phyloP scores from a whole-genome alignment of 2,113 vertebrate genomes.

The Brachirus orientalis region DNA sequence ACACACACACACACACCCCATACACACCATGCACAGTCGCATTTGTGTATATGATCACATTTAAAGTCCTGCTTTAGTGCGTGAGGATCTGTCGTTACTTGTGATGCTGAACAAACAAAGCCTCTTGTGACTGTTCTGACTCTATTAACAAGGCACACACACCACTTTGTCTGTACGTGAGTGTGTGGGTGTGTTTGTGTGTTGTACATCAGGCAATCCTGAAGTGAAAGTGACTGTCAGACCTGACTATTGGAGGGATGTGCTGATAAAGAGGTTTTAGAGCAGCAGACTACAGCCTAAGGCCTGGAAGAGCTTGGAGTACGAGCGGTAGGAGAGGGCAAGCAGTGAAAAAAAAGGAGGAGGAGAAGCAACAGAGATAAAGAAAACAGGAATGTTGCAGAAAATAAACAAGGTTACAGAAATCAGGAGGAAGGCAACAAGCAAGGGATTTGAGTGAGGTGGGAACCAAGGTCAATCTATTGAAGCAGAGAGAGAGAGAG shows the following conservation, averaged over 20 bases:
- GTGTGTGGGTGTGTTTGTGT: slow-evolving; percentile 27
- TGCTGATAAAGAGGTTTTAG: slow-evolving; percentile 80
- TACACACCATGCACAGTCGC: not conserved
- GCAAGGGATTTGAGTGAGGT: slow-evolving; percentile 65
- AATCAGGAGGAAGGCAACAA: slow-evolving; percentile 45
- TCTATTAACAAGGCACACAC: too few relatives aligned
- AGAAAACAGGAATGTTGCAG: slow-evolving; percentile 75
- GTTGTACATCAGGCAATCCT: slow-evolving; percentile 68
- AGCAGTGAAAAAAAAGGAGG: slow-evolving; percentile 57
- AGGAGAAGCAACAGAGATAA: slow-evolving; percentile 68
- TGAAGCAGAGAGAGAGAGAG: slow-evolving; percentile 55
- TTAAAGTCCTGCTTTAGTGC: slow-evolving; percentile 32
- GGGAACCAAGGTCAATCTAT: slow-evolving; percentile 76
- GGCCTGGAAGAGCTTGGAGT: slow-evolving; percentile 62
- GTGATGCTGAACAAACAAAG: slow-evolving; percentile 50
- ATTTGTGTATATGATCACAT: slow-evolving; percentile 34
- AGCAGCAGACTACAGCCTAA: slow-evolving; percentile 73
- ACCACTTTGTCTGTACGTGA: not conserved
- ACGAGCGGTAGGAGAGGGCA: slow-evolving; percentile 13
- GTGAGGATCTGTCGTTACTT: slow-evolving; percentile 49
- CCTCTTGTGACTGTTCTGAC: slow-evolving; percentile 44
- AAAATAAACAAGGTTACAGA: slow-evolving; percentile 77
- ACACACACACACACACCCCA: slow-evolving; percentile 2
- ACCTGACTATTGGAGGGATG: slow-evolving; percentile 69
- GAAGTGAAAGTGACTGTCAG: slow-evolving; percentile 73